phyloP scores from a whole-genome alignment of 2,797 vertebrate species.

The Sebastes paucispinis region DNA sequence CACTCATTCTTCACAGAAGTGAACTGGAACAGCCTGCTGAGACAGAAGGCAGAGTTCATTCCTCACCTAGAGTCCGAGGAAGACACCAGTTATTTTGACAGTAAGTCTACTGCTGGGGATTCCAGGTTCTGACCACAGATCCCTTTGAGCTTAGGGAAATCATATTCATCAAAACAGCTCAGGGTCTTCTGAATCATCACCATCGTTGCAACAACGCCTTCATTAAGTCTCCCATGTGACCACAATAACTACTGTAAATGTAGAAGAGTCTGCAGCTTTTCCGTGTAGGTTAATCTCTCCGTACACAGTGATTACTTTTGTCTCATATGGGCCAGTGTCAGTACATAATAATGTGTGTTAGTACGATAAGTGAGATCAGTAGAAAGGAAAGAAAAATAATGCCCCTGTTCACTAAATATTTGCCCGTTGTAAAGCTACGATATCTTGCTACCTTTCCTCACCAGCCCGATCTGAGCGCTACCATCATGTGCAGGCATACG shows the following conservation, averaged over 20 bases:
- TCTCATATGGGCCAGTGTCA: neutral
- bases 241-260: neutral
- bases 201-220: neutral
- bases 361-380: neutral
- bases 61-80: slow-evolving; percentile 93
- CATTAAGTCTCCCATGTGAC: rapidly evolving
- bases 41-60: slow-evolving; percentile 94
- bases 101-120: slow-evolving; percentile 73
- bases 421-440: neutral
- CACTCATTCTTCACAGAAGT: slow-evolving; percentile 91
- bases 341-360: neutral
- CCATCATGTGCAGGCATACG: slow-evolving; percentile 91
- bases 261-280: neutral
- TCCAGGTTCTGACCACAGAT: neutral
- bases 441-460: neutral
- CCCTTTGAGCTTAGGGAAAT: neutral
- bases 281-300: neutral
- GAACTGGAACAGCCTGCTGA: slow-evolving; percentile 91
- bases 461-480: slow-evolving; percentile 92
- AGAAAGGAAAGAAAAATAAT: neutral
- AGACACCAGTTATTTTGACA: slow-evolving; percentile 95
- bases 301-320: neutral
- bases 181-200: neutral
- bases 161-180: slow-evolving; percentile 9
- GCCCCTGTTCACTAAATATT: neutral